Evolutionary conservation across 2,113 vertebrate species (phyloP).

Genomic region (Apteryx owenii): DNA sequence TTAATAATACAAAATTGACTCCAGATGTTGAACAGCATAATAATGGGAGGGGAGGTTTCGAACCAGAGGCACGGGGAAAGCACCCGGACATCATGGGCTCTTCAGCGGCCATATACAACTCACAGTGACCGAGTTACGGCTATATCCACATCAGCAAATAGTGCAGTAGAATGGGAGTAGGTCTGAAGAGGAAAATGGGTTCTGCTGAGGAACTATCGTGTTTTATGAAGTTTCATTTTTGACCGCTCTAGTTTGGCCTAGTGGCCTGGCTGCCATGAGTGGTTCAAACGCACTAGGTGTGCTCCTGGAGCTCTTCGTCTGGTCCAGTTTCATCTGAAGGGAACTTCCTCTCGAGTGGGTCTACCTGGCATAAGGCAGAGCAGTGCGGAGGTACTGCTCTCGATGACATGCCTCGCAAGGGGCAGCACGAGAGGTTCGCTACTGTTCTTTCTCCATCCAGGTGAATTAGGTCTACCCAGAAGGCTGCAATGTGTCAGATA

Average conservation of each 20-base stretch:
- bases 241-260: neutral
- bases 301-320: neutral
- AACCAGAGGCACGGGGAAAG: neutral
- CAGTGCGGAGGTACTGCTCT: accelerated
- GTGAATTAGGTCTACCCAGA: neutral
- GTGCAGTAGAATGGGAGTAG: neutral
- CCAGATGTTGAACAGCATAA: neutral
- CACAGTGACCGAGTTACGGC: accelerated
- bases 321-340: neutral
- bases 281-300: accelerated
- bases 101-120: accelerated
- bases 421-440: accelerated
- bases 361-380: accelerated
- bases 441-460: neutral
- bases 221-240: neutral
- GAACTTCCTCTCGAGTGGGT: neutral
- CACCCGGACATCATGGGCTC: accelerated
- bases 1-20: neutral
- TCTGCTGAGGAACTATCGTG: neutral
- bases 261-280: neutral
- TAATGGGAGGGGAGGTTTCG: neutral
- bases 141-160: accelerated
- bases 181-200: neutral
- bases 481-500: neutral
- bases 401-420: accelerated